Base-by-base conservation (phyloP, 2,113 vertebrate species). In the Catharus minimus region DNA sequence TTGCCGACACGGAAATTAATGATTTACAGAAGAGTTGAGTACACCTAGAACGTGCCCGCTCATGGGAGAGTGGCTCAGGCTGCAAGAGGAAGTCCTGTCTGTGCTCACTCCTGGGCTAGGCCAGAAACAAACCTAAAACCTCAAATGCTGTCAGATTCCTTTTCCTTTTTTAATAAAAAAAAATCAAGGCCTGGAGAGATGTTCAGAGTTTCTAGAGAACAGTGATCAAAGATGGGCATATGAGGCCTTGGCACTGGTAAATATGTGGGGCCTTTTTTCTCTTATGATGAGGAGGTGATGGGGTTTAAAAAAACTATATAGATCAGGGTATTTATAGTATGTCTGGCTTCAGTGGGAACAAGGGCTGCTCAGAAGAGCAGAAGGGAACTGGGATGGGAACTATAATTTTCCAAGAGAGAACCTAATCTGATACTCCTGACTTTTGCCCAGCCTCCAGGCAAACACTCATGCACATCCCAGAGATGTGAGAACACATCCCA, bases 31-130 rank as follows among this genome's bases (percentile, higher is more conserved):
- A 60, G 50, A 77, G 44, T 26, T 13, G 28, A 53, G 47, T 27
- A 19, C 0, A 10, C 61, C 3, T 1, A 60, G n/a, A 49, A 60
- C 0, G 0, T 0, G 0, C 15, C 64, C 0, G 1, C 21, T 23
- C 20, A 14, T 0, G 8, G 58, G 64, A 73, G 1, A 1, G 67
- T 73, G 33, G 64, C 68, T 80, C 2, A 2, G 26, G 32, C 32
- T 46, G 38, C 0, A 2, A 57, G 67, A 86, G 10, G 32, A 53
- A 77, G 53, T 13, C 30, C 38, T 75, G 57, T 15, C 39, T 58
- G 39, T 0, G 0, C 32, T 81, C 0, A 0, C 19, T 82, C 32
- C 58, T 39, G 50, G n/a, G 36, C 6, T n/a, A 47, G 23, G 11
- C 12, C 67, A 91, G 55, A 78, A 82, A 47, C 43, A 82, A 91